These are phyloP conservation scores for Danio rerio DNA, from an alignment of 2,113 vertebrate genomes.

Conservation along the genomic window DNA sequence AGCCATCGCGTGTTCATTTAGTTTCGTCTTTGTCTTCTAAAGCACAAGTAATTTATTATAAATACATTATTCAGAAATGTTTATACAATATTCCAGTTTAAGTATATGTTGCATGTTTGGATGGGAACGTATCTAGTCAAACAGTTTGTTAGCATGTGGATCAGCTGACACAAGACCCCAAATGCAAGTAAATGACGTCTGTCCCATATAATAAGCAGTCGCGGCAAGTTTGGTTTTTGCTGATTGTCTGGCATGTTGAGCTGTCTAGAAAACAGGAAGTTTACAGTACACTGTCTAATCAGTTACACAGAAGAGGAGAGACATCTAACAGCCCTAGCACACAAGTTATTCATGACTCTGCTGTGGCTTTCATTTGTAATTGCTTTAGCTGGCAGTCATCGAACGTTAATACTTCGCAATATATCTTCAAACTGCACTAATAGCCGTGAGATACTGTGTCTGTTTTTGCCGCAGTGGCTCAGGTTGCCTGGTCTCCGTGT, in stretches of 20 bases:
- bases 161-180: neutral
- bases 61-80: no score
- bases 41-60: no score
- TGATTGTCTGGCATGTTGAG: slow-evolving; percentile 8
- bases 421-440: slow-evolving; percentile 14
- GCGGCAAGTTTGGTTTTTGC: neutral
- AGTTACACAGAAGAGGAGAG: neutral
- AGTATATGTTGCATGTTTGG: no score
- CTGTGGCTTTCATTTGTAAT: slow-evolving; percentile 12
- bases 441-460: slow-evolving; percentile 19
- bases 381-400: slow-evolving; percentile 12
- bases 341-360: neutral
- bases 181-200: neutral
- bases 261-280: slow-evolving; percentile 35
- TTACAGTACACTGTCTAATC: neutral
- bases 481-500: slow-evolving; percentile 21
- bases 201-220: neutral
- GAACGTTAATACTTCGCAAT: slow-evolving; percentile 1
- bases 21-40: no score
- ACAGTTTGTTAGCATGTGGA: no score
- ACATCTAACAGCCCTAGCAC: neutral
- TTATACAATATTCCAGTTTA: no score
- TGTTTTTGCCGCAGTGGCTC: slow-evolving; percentile 24
- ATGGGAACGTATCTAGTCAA: no score
- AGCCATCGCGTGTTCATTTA: no score